Percentiles rank a stretch among this genome's conserved stretches.
Evolutionary conservation across 2,888 invertebrate species (phyloP).

Genomic region (Drosophila borealis): DNA sequence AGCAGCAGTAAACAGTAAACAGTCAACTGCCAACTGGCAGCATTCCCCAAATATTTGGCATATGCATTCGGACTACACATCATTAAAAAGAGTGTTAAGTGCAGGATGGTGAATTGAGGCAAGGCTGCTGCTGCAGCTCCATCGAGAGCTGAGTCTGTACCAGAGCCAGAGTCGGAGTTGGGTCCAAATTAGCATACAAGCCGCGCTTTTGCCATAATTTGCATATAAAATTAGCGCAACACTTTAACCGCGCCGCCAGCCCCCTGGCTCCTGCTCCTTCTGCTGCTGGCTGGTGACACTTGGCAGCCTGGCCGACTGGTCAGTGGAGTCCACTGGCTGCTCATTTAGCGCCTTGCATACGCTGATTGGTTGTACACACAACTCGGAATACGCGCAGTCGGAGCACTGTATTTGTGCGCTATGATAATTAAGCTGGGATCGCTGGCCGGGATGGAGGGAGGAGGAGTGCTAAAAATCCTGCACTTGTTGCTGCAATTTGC

Average conservation of each 20-base stretch:
- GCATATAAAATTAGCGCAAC: constrained; percentile 80
- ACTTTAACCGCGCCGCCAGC: constrained; percentile 48
- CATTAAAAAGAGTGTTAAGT: constrained; percentile 72
- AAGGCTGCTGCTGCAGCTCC: background rate
- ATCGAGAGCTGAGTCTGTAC: background rate
- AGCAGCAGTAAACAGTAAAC: background rate
- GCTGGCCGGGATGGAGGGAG: background rate
- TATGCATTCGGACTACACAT: constrained; percentile 59
- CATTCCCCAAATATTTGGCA: constrained; percentile 75
- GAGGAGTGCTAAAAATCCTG: constrained; percentile 34
- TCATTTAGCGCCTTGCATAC: constrained; percentile 71
- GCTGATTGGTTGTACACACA: constrained; percentile 76
- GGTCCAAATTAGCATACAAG: constrained; percentile 75
- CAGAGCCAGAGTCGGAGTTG: constrained; percentile 12
- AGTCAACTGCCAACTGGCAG: constrained; percentile 18
- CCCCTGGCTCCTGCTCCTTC: background rate
- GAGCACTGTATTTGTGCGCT: constrained; percentile 49
- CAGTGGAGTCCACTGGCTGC: constrained; percentile 36
- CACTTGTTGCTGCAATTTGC: constrained; percentile 78
- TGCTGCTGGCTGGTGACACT: constrained; percentile 36
- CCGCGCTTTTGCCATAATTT: constrained; percentile 78
- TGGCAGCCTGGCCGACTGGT: constrained; percentile 11
- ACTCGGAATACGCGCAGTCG: background rate
- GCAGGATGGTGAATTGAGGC: constrained; percentile 6
- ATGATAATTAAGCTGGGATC: constrained; percentile 71